phyloP scores from a whole-genome alignment of 1,140 invertebrate species.

The Nautilus pompilius region DNA sequence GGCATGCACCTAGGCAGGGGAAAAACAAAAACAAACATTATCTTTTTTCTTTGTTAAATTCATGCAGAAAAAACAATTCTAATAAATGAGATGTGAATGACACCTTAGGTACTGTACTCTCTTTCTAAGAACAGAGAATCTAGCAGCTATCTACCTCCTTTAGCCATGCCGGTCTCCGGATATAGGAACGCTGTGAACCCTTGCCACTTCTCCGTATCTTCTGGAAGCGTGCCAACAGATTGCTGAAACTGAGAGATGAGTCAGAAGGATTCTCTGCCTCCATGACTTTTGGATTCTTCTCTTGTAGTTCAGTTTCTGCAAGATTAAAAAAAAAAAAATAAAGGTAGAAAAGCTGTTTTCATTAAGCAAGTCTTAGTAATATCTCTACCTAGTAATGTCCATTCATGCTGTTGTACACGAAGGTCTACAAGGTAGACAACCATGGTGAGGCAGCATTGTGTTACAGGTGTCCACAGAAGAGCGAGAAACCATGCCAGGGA shows the following conservation, averaged over 20 bases:
- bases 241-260: conserved; percentile 20
- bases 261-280: conserved; percentile 12
- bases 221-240: conserved; percentile 30
- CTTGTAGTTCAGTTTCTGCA: conserved; percentile 7
- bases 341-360: neutral
- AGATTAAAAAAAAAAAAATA: neutral
- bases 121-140: too few relatives aligned
- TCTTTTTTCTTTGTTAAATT: neutral
- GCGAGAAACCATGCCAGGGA: too few relatives aligned
- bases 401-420: too few relatives aligned
- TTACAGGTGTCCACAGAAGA: too few relatives aligned
- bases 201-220: conserved; percentile 34
- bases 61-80: neutral
- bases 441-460: too few relatives aligned
- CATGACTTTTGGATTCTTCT: neutral
- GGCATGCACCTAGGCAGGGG: conserved; percentile 58
- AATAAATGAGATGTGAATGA: too few relatives aligned
- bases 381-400: too few relatives aligned
- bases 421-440: too few relatives aligned
- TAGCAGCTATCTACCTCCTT: conserved; percentile 24
- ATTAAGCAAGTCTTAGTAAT: neutral
- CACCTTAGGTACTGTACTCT: too few relatives aligned
- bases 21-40: neutral
- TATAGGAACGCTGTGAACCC: conserved; percentile 13
- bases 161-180: conserved; percentile 29